Percentiles rank a stretch among this genome's conserved stretches.
Conservation (phyloP, 2,888 invertebrate genomes). For the Amphipyra tragopoginis region DNA sequence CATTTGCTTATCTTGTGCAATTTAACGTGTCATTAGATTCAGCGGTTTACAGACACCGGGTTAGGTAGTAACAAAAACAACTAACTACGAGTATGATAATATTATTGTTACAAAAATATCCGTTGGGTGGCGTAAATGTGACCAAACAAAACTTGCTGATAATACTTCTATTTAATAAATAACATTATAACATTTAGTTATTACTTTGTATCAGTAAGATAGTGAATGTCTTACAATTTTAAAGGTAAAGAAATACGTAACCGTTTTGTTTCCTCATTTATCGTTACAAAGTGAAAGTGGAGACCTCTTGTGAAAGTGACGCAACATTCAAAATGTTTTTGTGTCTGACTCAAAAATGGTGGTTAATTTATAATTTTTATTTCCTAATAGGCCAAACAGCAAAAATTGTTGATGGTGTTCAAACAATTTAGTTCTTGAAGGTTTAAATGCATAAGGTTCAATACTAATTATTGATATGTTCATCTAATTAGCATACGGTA, state of each 20-base stretch:
- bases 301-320: constrained; percentile 38
- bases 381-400: too few relatives aligned
- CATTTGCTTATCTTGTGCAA: too few relatives aligned
- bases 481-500: too few relatives aligned
- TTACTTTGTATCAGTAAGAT: not conserved
- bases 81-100: too few relatives aligned
- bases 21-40: too few relatives aligned
- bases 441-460: too few relatives aligned
- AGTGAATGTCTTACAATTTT: constrained; percentile 16
- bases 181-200: constrained; percentile 3
- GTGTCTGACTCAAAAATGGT: constrained; percentile 10
- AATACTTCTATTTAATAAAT: constrained; percentile 7
- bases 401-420: too few relatives aligned
- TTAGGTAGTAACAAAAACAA: too few relatives aligned
- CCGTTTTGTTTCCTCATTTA: constrained; percentile 38
- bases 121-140: constrained; percentile 3
- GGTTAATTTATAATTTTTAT: not conserved
- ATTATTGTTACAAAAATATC: constrained; percentile 3
- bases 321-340: constrained; percentile 39
- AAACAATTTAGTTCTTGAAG: too few relatives aligned
- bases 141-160: not conserved
- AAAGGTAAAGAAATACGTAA: constrained; percentile 18
- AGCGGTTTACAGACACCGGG: too few relatives aligned
- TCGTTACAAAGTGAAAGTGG: constrained; percentile 48
- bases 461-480: too few relatives aligned